Evolutionary conservation across 2,888 invertebrate species (phyloP).

Genomic region (Pyrrhia umbra): DNA sequence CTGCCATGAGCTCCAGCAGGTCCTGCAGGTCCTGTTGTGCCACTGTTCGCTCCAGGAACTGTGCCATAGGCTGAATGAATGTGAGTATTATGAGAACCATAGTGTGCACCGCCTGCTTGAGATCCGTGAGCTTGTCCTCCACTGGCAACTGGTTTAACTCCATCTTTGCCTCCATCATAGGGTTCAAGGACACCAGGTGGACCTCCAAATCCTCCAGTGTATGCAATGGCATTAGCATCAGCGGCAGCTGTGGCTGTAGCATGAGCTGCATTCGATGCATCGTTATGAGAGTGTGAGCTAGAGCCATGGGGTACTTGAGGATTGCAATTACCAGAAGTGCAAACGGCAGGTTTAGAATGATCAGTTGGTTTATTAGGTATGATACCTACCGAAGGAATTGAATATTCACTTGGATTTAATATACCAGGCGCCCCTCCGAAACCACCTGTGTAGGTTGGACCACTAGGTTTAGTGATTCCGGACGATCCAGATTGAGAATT

Average conservation of each 20-base stretch:
- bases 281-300: slow-evolving; percentile 14
- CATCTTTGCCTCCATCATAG: slow-evolving; percentile 75
- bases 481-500: slow-evolving; percentile 25
- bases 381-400: slow-evolving; percentile 29
- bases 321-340: slow-evolving; percentile 63
- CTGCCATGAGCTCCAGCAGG: slow-evolving; percentile 43
- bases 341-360: slow-evolving; percentile 45
- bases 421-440: slow-evolving; percentile 76
- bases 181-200: slow-evolving; percentile 84
- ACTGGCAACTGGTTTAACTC: slow-evolving; percentile 25
- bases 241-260: slow-evolving; percentile 66
- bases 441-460: slow-evolving; percentile 66
- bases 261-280: slow-evolving; percentile 41
- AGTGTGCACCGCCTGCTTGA: slow-evolving; percentile 44
- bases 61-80: slow-evolving; percentile 33
- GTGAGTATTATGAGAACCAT: slow-evolving; percentile 43
- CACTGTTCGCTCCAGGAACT: slow-evolving; percentile 10
- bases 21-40: slow-evolving; percentile 9
- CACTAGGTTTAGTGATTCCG: slow-evolving; percentile 27
- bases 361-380: slow-evolving; percentile 33
- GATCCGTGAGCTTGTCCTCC: slow-evolving; percentile 42
- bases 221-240: slow-evolving; percentile 73
- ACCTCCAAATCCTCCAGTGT: slow-evolving; percentile 85
- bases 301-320: slow-evolving; percentile 20
- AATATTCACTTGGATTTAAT: slow-evolving; percentile 73